Evolutionary conservation across 64 coral and sea anemone genomes (phyloP), one percentile per base, ranked within the genome.

Genomic region (Dendrophyllia cribrosa): DNA sequence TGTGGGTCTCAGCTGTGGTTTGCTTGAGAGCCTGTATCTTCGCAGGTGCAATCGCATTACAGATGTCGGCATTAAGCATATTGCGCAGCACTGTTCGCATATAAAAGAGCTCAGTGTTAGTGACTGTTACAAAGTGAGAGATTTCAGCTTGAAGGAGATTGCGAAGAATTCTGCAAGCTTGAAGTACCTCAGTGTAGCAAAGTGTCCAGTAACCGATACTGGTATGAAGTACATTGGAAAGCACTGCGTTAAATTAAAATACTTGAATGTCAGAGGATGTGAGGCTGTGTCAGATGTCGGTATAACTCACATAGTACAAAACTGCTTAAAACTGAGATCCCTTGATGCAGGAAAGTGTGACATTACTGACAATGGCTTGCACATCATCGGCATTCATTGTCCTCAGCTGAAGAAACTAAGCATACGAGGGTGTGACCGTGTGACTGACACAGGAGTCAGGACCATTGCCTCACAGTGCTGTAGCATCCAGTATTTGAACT

Each of bases 121-220:
- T 92, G 97, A 99, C 88, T 99, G 97, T 67, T 96, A 91, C 43
- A 99, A 99, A 87, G 94, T 99, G 19, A 91, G 97, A 82, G 97
- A 99, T 73, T 99, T 99, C 23, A 99, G 97, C 83, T 78, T 99
- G 15, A 99, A 99, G 69, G 97, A 99, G 89, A 91, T 99, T 24
- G 91, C 97, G 55, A 91, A 89, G 61, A 81, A 96, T 55, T 91
- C 78, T 69, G 60, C 88, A 43, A 59, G 82, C 7, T 72, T 99
- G 20, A 96, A 91, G 82, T 99, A 99, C 86, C 76, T 99, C 6
- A 99, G 97, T 99, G 94, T 91, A 51, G 91, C 94, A 46, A 93
- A 96, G 51, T 99, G 97, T 22, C 87, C 94, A 20, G 94, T 99
- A 11, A 99, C 86, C 70, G 97, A 99, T 53, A 76, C 97, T 64